Base-by-base conservation (phyloP, 2,113 vertebrate species). In the Mesitornis unicolor region DNA sequence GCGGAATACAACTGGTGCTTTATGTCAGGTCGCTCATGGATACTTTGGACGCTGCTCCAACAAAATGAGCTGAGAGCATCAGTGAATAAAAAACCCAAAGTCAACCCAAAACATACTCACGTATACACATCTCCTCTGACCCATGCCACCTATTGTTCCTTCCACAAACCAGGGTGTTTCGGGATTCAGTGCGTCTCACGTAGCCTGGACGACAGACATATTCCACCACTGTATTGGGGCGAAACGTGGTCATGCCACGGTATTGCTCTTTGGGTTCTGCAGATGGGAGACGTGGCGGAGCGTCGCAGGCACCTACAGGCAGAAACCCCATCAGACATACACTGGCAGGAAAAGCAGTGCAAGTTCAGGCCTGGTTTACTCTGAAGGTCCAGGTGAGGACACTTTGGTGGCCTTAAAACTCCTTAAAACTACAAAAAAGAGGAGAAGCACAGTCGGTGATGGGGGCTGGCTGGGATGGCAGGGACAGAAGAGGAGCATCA, bases 141-240 rank as follows among this genome's bases (percentile, higher is more conserved):
- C 70, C 81, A 0, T 0, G 1, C 96, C 96, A 97, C 9, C 0
- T 0, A 2, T 0, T 7, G 2, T 17, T 0, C 3, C 0, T 1
- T 0, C 18, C 53, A 1, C 96, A 97, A 6, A 1, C 0, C 2
- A 94, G 17, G 11, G 0, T 0, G 0, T 0, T 71, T 0, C 0
- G 0, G 2, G 0, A 0, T 1, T 0, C 0, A 0, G 0, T 0
- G 0, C 6, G 60, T 2, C 17, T 95, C 3, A 1, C 0, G 0
- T 86, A 97, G 6, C 97, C 97, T 1, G 97, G 92, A 2, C 95
- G 67, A 1, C 97, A 97, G 8, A 7, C 0, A 1, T 93, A 95
- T 1, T 85, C 40, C 36, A 93, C 61, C 18, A 0, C 0, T 0
- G 13, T 3, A 3, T 0, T 7, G 0, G 0, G 0, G 22, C 3